Percentiles rank a stretch among this genome's conserved stretches.
phyloP scores from a whole-genome alignment of 1,140 invertebrate genomes.

The Araneus ventricosus region DNA sequence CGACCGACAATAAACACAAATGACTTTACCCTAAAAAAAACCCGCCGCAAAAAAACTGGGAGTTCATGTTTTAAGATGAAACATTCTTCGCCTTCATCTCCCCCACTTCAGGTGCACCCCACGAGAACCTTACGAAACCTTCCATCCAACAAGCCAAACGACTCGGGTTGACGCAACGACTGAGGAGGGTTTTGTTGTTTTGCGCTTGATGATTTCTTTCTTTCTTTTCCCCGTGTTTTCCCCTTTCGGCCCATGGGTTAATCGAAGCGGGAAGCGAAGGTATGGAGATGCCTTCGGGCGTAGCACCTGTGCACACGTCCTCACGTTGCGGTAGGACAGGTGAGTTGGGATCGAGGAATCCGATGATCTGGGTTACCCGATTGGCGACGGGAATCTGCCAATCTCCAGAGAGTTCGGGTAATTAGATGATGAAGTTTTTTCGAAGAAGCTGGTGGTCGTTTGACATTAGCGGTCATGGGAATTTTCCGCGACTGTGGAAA shows the following conservation, averaged over 20 bases:
- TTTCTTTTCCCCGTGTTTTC: neutral
- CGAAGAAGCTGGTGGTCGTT: too few species aligned
- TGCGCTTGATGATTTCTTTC: neutral
- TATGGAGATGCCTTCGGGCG: conserved; percentile 22
- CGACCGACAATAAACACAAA: conserved; percentile 11
- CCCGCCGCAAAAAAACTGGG: neutral
- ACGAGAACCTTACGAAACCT: neutral
- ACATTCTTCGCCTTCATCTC: neutral
- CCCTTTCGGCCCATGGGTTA: conserved; percentile 28
- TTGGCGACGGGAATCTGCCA: neutral
- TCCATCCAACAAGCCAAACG: neutral
- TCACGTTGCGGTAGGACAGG: conserved; percentile 22
- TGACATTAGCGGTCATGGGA: too few species aligned
- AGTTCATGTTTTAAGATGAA: conserved; percentile 10
- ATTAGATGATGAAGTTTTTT: too few species aligned
- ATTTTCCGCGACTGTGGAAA: too few species aligned
- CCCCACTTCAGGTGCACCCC: neutral
- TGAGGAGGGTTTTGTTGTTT: neutral
- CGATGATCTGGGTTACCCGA: neutral
- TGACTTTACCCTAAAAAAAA: neutral
- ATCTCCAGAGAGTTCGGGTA: neutral
- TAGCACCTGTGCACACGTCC: conserved; percentile 11
- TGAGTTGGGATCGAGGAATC: neutral
- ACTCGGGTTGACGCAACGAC: conserved; percentile 3
- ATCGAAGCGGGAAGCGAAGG: conserved; percentile 27